Base-by-base conservation (phyloP, 2,888 invertebrate genomes). In the Melanostoma scalare region DNA sequence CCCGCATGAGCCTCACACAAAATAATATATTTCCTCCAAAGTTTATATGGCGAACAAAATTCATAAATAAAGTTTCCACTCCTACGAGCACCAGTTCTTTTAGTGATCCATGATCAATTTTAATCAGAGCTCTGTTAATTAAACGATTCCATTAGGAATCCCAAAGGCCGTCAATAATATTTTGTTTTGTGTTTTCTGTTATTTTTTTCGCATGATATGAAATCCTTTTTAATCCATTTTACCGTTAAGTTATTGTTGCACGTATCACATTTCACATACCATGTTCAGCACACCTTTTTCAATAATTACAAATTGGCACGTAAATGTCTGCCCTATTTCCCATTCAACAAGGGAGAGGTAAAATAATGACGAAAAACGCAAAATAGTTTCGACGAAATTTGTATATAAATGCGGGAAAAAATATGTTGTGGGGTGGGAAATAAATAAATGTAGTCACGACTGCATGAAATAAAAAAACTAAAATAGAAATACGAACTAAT, bases 291-390 rank as follows among this genome's bases (percentile, higher is more conserved):
- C 67, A 20, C 56, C 50, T 31, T 36, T 68, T 79, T 69, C 74
- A 69, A 79, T 79, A 69, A 79, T 79, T 74, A 74, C 79, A 79
- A 79, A 79, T 79, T 79, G 79, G 79, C 79, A 79, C 74, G 79
- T 74, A 74, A 56, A 69, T 73, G 42, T 79, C 68, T 50, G 74
- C 61, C 74, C 74, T 60, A 79, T 68, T 74, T 79, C 55, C 56
- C 63, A 63, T 55, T 42, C 68, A 61, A 74, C 61, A 42, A 68
- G 55, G 68, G 61, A 69, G 38, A 56, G 74, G 61, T 50, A 69
- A 20, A 20, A 20, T 68, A 60, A 31, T 53, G 68, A 75, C 58
- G 73, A 73, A 61, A 63, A 74, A 52, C 60, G 38, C 53, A 63
- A 53, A 50, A 20, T 20, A 20, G 20, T 20, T 20, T 20, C 20